Evolutionary conservation across 2,113 vertebrate species (phyloP), one percentile per base, ranked within the genome.

Genomic region (Cervus canadensis): DNA sequence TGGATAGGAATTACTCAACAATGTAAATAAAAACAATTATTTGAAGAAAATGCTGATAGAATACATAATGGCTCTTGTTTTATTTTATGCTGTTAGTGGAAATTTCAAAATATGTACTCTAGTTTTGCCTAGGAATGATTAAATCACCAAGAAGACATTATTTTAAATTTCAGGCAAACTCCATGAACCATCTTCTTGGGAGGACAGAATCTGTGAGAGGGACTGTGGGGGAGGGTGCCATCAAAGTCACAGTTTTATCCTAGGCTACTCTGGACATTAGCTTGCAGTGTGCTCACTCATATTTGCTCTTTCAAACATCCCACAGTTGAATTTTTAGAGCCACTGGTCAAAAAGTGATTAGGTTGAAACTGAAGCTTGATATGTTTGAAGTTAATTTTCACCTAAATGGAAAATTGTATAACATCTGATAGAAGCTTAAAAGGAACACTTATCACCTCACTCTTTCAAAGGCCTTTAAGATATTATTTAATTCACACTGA

Each of bases 361-460:
- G 82, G 90, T 91, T 93, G 95, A 71, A 96, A 91, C 25, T 81
- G 76, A 86, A 88, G 52, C 57, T 50, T 96, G 76, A 86, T 91
- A 96, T 17, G 48, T 88, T 94, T 95, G 81, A 95, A 98, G 89
- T 94, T 97, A 95, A 96, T 95, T 98, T 98, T 98, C 90, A 91
- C 91, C 64, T 92, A 97, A 97, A 92, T 89, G n/a, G 71, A 96
- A 94, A 97, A 96, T 91, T 94, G 15, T 86, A 59, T 96, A 87
- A 97, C 54, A 97, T 97, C 54, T 93, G 85, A 96, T 88, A 84
- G 59, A 94, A 60, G 25, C 33, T 94, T 94, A 74, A 94, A 96
- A 50, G 45, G 96, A 89, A 96, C 64, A 87, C 92, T 96, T 97
- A 97, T 60, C 88, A 96, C 85, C 96, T 96, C 43, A 76, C 28